Conservation (phyloP, 2,888 invertebrate genomes). For the Nymphalis c-album region DNA sequence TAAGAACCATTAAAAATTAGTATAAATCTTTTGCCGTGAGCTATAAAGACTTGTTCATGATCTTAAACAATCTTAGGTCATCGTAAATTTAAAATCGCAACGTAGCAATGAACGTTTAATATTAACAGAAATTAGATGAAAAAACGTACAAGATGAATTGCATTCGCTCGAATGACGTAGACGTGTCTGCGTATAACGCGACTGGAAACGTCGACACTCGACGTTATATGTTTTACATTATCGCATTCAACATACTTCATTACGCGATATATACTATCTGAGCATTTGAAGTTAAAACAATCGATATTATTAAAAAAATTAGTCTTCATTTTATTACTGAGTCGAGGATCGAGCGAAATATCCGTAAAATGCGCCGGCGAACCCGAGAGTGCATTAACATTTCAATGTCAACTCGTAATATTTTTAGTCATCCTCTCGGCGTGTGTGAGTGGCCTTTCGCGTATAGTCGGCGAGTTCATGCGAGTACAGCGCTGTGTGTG, state of each 20-base stretch:
- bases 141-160: constrained; percentile 13
- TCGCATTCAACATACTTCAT: constrained; percentile 41
- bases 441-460: constrained; percentile 68
- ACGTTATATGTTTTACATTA: constrained; percentile 54
- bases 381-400: constrained; percentile 77
- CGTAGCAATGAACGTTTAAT: constrained; percentile 8
- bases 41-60: background rate
- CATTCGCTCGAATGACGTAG: constrained; percentile 14
- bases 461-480: constrained; percentile 43
- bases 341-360: constrained; percentile 53
- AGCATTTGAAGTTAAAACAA: constrained; percentile 67
- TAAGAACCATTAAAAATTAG: constrained; percentile 5
- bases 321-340: constrained; percentile 49
- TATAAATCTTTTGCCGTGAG: constrained; percentile 5
- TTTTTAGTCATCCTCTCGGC: constrained; percentile 71
- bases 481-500: constrained; percentile 44
- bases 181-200: constrained; percentile 20
- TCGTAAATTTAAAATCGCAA: background rate
- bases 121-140: constrained; percentile 16
- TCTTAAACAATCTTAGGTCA: background rate
- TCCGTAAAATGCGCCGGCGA: constrained; percentile 69
- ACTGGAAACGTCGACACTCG: constrained; percentile 40
- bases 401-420: constrained; percentile 81
- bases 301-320: constrained; percentile 61
- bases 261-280: constrained; percentile 57